phyloP scores from a whole-genome alignment of 2,888 invertebrate genomes.

The Nymphalis polychloros region DNA sequence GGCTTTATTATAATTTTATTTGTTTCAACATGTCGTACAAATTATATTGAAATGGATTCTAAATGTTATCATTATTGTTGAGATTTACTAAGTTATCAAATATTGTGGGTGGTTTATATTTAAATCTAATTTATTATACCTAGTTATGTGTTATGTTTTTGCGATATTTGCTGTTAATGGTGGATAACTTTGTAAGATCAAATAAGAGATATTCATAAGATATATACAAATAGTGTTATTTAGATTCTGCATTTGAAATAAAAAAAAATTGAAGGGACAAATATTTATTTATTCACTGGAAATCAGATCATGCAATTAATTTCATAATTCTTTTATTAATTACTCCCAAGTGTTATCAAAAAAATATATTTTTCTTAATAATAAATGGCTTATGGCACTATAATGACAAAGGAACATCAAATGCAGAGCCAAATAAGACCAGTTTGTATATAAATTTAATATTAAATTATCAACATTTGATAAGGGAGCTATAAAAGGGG shows the following conservation, averaged over 20 bases:
- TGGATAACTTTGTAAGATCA: conserved; percentile 16
- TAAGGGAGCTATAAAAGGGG: conserved; percentile 24
- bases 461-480: conserved; percentile 10
- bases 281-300: neutral
- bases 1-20: neutral
- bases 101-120: conserved; percentile 7
- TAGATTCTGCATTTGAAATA: conserved; percentile 11
- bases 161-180: conserved; percentile 5
- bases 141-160: neutral
- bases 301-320: neutral
- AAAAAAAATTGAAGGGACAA: neutral
- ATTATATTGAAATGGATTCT: neutral
- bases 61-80: neutral
- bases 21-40: neutral
- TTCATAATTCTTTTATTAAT: neutral
- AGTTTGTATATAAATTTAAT: neutral
- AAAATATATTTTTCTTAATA: neutral
- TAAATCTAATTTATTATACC: conserved; percentile 4
- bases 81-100: conserved; percentile 13
- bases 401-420: conserved; percentile 6
- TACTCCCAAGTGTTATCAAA: neutral
- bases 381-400: conserved; percentile 24
- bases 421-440: conserved; percentile 30
- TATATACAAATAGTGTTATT: conserved; percentile 18
- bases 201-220: conserved; percentile 16